Base-by-base conservation (phyloP, 2,113 vertebrate species). In the Aegypius monachus region DNA sequence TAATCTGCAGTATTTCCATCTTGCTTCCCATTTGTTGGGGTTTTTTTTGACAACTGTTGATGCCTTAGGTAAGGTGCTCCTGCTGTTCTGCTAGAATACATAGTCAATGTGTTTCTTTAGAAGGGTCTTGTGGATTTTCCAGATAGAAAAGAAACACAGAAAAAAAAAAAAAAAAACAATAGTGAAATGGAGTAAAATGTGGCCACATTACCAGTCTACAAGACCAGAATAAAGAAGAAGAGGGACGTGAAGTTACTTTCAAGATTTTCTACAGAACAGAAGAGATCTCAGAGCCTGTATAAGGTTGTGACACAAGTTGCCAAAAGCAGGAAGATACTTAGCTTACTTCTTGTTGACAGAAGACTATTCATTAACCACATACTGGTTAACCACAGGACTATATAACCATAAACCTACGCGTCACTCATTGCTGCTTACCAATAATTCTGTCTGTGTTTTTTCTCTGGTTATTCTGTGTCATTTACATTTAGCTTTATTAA, bases 311-410 rank as follows among this genome's bases (percentile, higher is more conserved):
- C 81, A 65, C 8, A 59, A 65, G 55, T 3, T 85, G 82, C 56
- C 75, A 86, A 82, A 71, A 88, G 88, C 75, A 94, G 85, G 92
- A 95, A 80, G 77, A 94, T 36, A 14, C 81, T 94, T 31, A 38
- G 50, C 81, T 63, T 61, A 20, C 68, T 81, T 84, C 92, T 81
- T 65, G 90, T 75, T 94, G 90, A 96, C 77, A 88, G 93, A 94
- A 83, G 67, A 43, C 63, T 85, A 67, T 59, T 75, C 78, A 48
- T 90, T 81, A 96, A 75, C 68, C 95, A 94, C 95, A 93, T 75
- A 61, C 84, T 96, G 90, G 89, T 96, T 96, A 95, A 96, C 93
- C 97, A 94, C 93, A 97, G 83, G 79, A 86, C 91, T 34, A 77
- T 31, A 26, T 74, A 90, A 80, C 74, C 86, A 88, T 18, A 86